Evolutionary conservation across 2,797 vertebrate genomes (phyloP).

Genomic region (Sitta carolinensis): DNA sequence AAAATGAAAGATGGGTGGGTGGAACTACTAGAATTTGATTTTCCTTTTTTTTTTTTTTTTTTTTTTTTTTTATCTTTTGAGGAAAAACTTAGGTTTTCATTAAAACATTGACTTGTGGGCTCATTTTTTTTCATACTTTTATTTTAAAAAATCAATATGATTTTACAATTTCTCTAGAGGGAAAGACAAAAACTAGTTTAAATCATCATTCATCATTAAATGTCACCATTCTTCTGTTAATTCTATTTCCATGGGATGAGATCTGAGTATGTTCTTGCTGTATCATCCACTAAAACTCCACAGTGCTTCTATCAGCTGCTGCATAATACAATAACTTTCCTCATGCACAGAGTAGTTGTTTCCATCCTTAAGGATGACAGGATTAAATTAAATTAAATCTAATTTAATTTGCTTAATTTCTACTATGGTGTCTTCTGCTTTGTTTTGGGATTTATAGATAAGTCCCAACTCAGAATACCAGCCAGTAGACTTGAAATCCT

Average conservation of each 20-base stretch:
- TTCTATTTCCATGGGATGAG: not conserved
- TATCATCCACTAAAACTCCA: not conserved
- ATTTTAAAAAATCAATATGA: not conserved
- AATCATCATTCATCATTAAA: not conserved
- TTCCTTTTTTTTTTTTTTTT: not conserved
- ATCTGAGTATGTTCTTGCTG: not conserved
- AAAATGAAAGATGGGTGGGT: not conserved
- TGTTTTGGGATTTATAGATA: not conserved
- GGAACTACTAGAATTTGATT: not conserved
- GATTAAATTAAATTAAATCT: not conserved
- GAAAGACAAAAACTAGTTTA: not conserved
- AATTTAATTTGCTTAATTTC: not conserved
- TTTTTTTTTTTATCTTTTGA: not conserved
- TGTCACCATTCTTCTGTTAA: not conserved
- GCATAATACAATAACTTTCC: not conserved
- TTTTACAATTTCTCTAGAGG: not conserved
- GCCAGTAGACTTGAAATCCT: not conserved
- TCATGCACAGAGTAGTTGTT: not conserved
- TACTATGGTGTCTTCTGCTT: not conserved
- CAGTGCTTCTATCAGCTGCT: not conserved
- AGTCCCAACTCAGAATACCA: not conserved
- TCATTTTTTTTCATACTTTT: not conserved
- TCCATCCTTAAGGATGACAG: not conserved
- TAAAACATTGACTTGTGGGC: not conserved
- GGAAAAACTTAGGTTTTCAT: not conserved